Conservation (phyloP, 1,140 invertebrate species). For the Neodiprion fabricii region DNA sequence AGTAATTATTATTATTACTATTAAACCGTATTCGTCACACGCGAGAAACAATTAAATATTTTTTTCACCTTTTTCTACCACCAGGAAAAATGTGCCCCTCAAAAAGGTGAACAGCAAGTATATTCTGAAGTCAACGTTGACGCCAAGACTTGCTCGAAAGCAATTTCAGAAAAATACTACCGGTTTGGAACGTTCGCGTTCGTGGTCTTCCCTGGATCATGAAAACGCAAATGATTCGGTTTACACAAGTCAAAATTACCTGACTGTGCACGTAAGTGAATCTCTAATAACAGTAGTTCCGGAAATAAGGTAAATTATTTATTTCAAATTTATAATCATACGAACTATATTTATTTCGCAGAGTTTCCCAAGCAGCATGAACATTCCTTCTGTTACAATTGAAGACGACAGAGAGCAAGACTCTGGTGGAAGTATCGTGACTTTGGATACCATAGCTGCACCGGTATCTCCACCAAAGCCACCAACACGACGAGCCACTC, state of each 20-base stretch:
- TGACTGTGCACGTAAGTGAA: constrained; percentile 74
- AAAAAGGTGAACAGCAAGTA: constrained; percentile 86
- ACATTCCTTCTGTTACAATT: constrained; percentile 69
- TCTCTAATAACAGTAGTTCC: constrained; percentile 9
- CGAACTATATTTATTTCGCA: constrained; percentile 54
- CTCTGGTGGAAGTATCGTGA: constrained; percentile 49
- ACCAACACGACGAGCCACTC: constrained; percentile 52
- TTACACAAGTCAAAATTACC: constrained; percentile 67
- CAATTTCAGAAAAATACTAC: constrained; percentile 69
- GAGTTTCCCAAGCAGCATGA: constrained; percentile 70
- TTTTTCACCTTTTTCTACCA: constrained; percentile 32
- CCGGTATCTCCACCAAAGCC: constrained; percentile 47
- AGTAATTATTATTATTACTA: constrained; percentile 62
- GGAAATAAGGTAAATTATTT: neutral
- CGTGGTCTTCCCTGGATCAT: constrained; percentile 72
- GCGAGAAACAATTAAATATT: neutral
- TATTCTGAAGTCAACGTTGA: constrained; percentile 82
- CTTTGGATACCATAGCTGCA: constrained; percentile 51
- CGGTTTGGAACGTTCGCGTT: constrained; percentile 70
- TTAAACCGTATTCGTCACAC: neutral
- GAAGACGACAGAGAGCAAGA: constrained; percentile 67
- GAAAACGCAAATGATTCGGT: constrained; percentile 58
- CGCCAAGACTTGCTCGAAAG: constrained; percentile 74
- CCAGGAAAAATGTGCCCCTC: constrained; percentile 78
- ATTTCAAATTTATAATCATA: constrained; percentile 34